These are phyloP conservation scores for Notothenia coriiceps DNA, from an alignment of 2,113 vertebrate genomes.

Conservation along the genomic window DNA sequence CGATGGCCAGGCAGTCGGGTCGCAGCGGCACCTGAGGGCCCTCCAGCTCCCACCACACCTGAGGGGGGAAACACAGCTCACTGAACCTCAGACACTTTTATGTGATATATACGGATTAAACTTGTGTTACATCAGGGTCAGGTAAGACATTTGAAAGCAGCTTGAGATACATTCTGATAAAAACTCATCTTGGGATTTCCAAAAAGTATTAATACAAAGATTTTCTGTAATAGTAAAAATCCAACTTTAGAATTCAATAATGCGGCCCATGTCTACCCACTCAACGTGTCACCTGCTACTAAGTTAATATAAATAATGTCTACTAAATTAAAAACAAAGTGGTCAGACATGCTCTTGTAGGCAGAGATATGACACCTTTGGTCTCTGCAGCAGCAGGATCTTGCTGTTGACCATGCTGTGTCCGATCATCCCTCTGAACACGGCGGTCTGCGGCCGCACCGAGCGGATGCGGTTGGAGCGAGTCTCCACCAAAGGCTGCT, in stretches of 20 bases:
- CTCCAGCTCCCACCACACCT: conserved; percentile 99
- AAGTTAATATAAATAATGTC: too few relatives aligned
- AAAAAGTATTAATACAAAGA: too few relatives aligned
- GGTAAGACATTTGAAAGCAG: too few relatives aligned
- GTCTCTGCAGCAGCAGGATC: conserved; percentile 96
- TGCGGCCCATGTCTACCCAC: too few relatives aligned
- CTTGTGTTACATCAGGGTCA: not conserved
- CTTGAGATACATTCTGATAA: too few relatives aligned
- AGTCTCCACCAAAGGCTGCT: conserved; percentile 95
- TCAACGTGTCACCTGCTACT: too few relatives aligned
- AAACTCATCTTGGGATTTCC: too few relatives aligned
- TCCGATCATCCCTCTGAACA: conserved; percentile 99
- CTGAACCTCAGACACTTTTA: not conserved
- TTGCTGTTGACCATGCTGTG: conserved; percentile 99
- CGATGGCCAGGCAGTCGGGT: conserved; percentile 96
- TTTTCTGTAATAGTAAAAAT: too few relatives aligned
- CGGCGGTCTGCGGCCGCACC: conserved; percentile 95
- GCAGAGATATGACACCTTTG: conserved; percentile 79
- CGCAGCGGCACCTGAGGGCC: conserved; percentile 97
- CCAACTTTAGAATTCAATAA: too few relatives aligned
- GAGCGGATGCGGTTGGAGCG: conserved; percentile 97
- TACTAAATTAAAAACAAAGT: too few relatives aligned
- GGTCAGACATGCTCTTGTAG: not conserved
- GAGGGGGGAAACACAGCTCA: conserved; percentile 23
- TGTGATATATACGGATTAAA: not conserved